A percentile compares a stretch with the other conserved stretches of the same genome.
Conservation (phyloP, 2,888 invertebrate species). For the Plebejus anna region DNA sequence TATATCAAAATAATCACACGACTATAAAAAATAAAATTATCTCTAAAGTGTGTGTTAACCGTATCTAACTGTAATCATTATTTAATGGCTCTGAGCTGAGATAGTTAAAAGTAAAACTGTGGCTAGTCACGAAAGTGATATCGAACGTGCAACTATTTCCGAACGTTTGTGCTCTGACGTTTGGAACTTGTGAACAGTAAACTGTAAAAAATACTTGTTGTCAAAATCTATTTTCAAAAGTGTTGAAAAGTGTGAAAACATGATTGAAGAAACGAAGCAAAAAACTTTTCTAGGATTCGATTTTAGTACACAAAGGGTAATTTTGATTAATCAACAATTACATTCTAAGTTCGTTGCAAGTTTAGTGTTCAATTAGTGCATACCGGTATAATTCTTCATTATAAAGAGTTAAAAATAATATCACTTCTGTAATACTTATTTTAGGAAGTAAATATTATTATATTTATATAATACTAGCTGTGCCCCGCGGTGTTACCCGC, state of each 20-base stretch:
- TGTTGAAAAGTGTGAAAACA: slow-evolving; percentile 64
- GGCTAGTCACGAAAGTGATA: slow-evolving; percentile 17
- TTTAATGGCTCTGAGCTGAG: not conserved
- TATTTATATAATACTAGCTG: too few relatives aligned
- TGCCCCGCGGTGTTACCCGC: too few relatives aligned
- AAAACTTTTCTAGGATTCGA: slow-evolving; percentile 89
- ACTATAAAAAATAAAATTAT: not conserved
- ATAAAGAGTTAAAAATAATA: too few relatives aligned
- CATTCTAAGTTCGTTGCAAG: too few relatives aligned
- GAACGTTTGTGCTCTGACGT: slow-evolving; percentile 13
- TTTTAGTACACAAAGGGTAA: slow-evolving; percentile 93
- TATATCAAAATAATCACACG: not conserved
- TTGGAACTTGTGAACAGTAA: not conserved
- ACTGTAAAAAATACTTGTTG: not conserved
- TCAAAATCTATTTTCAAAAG: slow-evolving; percentile 27
- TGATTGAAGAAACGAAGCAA: slow-evolving; percentile 60
- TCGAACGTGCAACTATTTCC: slow-evolving; percentile 10
- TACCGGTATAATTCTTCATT: too few relatives aligned
- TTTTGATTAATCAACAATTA: slow-evolving; percentile 41
- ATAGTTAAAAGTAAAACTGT: not conserved
- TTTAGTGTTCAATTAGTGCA: too few relatives aligned
- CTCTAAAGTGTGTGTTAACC: not conserved
- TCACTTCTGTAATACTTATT: too few relatives aligned
- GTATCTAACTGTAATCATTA: slow-evolving; percentile 25
- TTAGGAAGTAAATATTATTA: too few relatives aligned